Conservation (phyloP, 2,113 vertebrate species). For the Dasypus novemcinctus region DNA sequence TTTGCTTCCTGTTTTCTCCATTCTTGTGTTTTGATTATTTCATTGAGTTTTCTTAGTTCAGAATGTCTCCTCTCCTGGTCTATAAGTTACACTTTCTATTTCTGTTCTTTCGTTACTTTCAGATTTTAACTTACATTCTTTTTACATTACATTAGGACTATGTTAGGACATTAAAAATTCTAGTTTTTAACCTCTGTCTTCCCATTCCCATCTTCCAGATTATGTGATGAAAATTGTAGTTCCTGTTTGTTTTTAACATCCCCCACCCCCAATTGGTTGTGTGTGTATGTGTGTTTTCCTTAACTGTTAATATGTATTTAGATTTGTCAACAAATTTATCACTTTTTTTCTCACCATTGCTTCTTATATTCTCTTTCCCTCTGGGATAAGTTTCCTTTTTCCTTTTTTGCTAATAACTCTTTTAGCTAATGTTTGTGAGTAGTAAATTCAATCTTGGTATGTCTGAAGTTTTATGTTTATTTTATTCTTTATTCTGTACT, state of each 20-base stretch:
- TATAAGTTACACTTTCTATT: background rate
- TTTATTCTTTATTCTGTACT: background rate
- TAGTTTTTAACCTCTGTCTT: background rate
- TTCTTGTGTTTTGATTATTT: background rate
- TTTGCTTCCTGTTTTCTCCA: background rate
- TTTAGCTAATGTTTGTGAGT: background rate
- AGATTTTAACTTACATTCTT: background rate
- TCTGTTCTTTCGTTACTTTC: background rate
- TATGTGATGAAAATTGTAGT: background rate
- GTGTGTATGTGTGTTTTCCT: too few species aligned
- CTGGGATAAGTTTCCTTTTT: background rate
- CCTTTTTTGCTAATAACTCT: background rate
- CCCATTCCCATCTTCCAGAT: background rate
- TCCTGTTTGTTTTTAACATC: background rate
- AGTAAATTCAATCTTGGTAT: background rate
- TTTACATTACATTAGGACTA: background rate
- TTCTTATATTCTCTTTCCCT: background rate
- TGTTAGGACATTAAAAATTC: background rate
- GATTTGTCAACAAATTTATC: too few species aligned
- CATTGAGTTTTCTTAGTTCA: background rate
- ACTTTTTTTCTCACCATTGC: background rate
- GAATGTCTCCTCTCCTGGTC: background rate
- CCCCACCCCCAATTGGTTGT: background rate
- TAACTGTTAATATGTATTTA: too few species aligned
- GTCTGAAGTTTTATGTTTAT: background rate